Base-by-base conservation (phyloP, 1,140 invertebrate genomes). In the Aphelenchoides avenae region DNA sequence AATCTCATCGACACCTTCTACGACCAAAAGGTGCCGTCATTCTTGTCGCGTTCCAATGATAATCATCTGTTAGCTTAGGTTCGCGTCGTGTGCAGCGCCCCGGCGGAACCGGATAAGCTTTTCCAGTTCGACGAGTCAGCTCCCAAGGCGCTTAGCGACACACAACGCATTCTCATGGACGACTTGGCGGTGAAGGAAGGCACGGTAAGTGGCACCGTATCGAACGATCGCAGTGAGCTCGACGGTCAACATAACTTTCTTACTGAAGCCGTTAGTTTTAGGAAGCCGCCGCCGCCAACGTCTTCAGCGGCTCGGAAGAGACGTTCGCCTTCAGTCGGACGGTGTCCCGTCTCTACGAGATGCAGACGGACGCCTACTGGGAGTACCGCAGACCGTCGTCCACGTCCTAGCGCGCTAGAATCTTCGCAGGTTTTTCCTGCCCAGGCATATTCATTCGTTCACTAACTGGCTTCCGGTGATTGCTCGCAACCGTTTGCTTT, bases 261-360 rank as follows among this genome's bases (percentile, higher is more conserved):
- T 13, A 34, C 24, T 47, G 33, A 52, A 3, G n/a, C n/a, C n/a
- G n/a, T n/a, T n/a, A n/a, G n/a, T 80, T 78, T 34, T 70, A 87
- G 84, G 79, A 86, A 68, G 78, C 84, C 71, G 80, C 84, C 33
- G 81, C 82, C 57, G 86, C 89, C 5, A 91, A 87, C 75, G 86
- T 97, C 64, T 96, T 97, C 72, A 95, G 89, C 24, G 92, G 91
- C 0, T 89, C 94, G 76, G 94, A 97, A 79, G 93, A 98, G 81
- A 80, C 92, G 52, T 98, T 97, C 82, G 92, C 93, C 6, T 94
- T 89, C 78, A 89, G 94, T 64, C 82, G 94, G 52, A 94, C 91
- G 15, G 77, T 94, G 11, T 96, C 91, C 0, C 80, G 94, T 46
- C 81, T 98, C 22, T 85, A 85, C 44, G 90, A 97, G 82, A 98